Base-by-base conservation (phyloP, 1,140 invertebrate species). In the Solen grandis region DNA sequence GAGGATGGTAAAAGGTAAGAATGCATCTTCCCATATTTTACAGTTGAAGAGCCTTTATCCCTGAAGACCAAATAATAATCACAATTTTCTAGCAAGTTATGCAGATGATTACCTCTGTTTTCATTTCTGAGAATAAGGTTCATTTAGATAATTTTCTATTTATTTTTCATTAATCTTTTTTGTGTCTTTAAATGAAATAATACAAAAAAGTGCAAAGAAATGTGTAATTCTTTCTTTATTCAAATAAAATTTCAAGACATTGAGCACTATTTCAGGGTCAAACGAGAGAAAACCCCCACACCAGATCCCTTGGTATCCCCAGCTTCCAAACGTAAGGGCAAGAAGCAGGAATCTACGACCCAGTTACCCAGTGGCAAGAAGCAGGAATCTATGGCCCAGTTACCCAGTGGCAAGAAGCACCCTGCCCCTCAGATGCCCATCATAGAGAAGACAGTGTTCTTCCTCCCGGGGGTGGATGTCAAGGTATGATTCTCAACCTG, bases 391-490 rank as follows among this genome's bases (percentile, higher is more conserved):
- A 69, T 66, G 33, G 72, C 75, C 2, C 33, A 68, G 3, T 41
- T 66, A 25, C 68, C 55, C 46, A 79, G 68, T 57, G 62, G 13
- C 46, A 84, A 84, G 76, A 85, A 87, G 54, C 62, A 75, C 25
- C 50, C 81, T 22, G 66, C 80, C 2, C 52, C 69, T 25, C 86
- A 86, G 19, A 74, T 36, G 38, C 80, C 81, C 19, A 59, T 76
- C 8, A 85, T 88, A 50, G 89, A 90, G 54, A 89, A 97, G 65
- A 99, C 97, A 1, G 96, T 98, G 78, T 99, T 99, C 92, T 96
- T 98, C 87, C 96, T 99, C 88, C 98, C 98, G 2, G 97, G 97
- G 0, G 94, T 99, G 74, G 97, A 98, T 93, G 96, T 99, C 25
- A 98, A 98, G 94, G 95, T 98, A 83, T 74, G 75, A 31, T 68